Conservation (phyloP, 2,797 vertebrate species). For the Muraenolepis orangiensis region DNA sequence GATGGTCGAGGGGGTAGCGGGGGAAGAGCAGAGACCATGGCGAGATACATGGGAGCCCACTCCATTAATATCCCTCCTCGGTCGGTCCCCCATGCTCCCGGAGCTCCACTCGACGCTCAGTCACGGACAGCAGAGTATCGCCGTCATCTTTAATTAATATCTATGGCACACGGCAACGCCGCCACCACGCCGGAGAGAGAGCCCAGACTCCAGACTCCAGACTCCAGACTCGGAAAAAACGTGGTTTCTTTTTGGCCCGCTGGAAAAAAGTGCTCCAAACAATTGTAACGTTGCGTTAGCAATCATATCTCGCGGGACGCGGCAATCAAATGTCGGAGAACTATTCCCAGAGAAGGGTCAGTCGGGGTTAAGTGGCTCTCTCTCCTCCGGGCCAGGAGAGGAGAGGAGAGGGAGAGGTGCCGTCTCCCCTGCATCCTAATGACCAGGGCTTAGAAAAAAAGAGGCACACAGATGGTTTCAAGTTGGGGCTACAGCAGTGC, state of each 20-base stretch:
- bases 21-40: too few species aligned
- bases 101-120: background rate
- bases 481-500: background rate
- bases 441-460: background rate
- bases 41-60: background rate
- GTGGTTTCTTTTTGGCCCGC: background rate
- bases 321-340: background rate
- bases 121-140: background rate
- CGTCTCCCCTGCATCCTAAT: slow-evolving; percentile 42
- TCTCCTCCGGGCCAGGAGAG: slow-evolving; percentile 10
- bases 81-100: background rate
- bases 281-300: background rate
- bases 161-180: background rate
- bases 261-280: background rate
- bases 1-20: background rate
- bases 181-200: too few species aligned
- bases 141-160: background rate
- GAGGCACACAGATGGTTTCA: background rate
- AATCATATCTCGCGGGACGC: background rate
- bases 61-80: slow-evolving; percentile 18
- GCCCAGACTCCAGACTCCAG: too few species aligned
- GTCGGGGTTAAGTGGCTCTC: slow-evolving; percentile 47
- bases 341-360: slow-evolving; percentile 27
- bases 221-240: background rate
- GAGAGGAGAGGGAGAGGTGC: slow-evolving; percentile 24